phyloP scores from a whole-genome alignment of 2,888 invertebrate genomes.

The Phortica magna region DNA sequence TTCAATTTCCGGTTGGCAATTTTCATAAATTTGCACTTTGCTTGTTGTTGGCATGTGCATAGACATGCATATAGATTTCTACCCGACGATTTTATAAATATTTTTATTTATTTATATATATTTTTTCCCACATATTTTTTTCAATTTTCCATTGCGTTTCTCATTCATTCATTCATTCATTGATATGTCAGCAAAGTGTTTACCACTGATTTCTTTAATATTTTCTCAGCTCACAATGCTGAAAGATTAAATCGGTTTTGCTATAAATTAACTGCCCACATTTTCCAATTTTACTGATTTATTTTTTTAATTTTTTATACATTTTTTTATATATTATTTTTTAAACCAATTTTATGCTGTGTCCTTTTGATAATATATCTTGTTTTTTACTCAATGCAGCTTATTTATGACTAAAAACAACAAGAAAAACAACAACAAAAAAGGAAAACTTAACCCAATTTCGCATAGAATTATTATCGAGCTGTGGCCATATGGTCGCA shows the following conservation, averaged over 20 bases:
- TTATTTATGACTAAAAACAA: constrained; percentile 11
- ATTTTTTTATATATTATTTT: constrained; percentile 24
- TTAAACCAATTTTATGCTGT: not conserved
- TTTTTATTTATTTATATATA: not conserved
- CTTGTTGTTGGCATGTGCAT: not conserved
- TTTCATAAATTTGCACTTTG: not conserved
- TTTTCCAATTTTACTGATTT: constrained; percentile 16
- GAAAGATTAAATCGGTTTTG: not conserved
- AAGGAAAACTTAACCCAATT: constrained; percentile 11
- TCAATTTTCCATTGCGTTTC: not conserved
- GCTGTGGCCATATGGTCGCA: not conserved
- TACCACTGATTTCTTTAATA: not conserved
- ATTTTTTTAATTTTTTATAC: constrained; percentile 18
- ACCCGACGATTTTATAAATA: too few relatives aligned
- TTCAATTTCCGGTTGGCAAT: constrained; percentile 23
- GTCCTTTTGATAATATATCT: not conserved
- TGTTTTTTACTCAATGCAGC: not conserved
- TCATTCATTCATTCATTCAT: not conserved
- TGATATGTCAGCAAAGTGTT: not conserved
- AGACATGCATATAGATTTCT: not conserved
- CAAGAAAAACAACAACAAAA: not conserved
- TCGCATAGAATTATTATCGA: not conserved
- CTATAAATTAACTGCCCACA: constrained; percentile 7
- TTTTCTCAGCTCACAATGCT: not conserved
- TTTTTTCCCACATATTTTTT: not conserved